phyloP scores from a whole-genome alignment of 1,140 invertebrate genomes.

The Helicoverpa zea region DNA sequence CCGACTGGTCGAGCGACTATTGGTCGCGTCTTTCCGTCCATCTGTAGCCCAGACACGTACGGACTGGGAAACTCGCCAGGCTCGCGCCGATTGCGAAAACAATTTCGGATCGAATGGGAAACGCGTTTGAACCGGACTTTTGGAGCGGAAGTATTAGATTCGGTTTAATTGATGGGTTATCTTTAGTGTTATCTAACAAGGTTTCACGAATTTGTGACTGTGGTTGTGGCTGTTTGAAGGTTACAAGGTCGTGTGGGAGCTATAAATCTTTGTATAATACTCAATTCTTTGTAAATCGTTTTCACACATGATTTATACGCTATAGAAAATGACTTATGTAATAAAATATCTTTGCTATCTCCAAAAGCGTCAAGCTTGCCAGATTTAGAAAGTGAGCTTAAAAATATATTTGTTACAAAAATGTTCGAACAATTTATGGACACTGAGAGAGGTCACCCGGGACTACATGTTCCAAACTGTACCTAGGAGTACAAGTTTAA shows the following conservation, averaged over 20 bases:
- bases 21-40: conserved; percentile 20
- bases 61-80: conserved; percentile 49
- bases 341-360: background rate
- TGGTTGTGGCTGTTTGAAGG: background rate
- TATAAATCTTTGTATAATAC: too few species aligned
- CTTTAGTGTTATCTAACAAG: conserved; percentile 29
- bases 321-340: background rate
- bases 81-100: conserved; percentile 53
- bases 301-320: background rate
- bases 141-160: conserved; percentile 45
- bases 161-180: conserved; percentile 43
- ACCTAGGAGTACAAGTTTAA: conserved; percentile 28
- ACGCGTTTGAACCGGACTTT: conserved; percentile 46
- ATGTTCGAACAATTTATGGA: conserved; percentile 21
- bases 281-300: too few species aligned
- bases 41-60: conserved; percentile 52
- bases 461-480: conserved; percentile 29
- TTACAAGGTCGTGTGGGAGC: too few species aligned
- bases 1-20: conserved; percentile 19
- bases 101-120: conserved; percentile 54
- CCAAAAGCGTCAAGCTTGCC: background rate
- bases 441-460: conserved; percentile 5
- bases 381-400: conserved; percentile 15
- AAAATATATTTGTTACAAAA: conserved; percentile 27
- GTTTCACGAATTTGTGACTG: background rate